Evolutionary conservation across 2,113 vertebrate species (phyloP).

Genomic region (Oryzias melastigma): DNA sequence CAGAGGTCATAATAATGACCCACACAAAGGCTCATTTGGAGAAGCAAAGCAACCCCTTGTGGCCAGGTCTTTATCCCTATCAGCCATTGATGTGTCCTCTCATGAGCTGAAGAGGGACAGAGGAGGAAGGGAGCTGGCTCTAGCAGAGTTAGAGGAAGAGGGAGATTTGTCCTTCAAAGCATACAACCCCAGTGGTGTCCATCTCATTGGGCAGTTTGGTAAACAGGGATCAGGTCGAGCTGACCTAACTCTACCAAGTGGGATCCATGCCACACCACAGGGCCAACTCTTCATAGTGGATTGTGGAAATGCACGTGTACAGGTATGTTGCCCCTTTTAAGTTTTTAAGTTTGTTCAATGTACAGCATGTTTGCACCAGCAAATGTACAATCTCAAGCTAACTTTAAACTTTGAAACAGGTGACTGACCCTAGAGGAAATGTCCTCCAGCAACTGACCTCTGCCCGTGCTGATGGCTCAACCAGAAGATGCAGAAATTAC

Average conservation of each 20-base stretch:
- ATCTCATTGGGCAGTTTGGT: constrained; percentile 75
- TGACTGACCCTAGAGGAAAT: constrained; percentile 72
- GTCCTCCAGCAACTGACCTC: constrained; percentile 76
- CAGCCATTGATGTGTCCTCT: constrained; percentile 59
- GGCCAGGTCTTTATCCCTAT: constrained; percentile 66
- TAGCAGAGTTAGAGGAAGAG: constrained; percentile 60
- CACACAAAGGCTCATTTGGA: constrained; percentile 16
- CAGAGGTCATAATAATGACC: constrained; percentile 26
- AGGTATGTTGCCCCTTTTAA: constrained; percentile 51
- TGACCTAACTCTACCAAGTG: constrained; percentile 79
- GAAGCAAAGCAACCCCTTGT: constrained; percentile 27
- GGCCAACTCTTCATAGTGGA: constrained; percentile 81
- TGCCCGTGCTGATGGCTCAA: constrained; percentile 40
- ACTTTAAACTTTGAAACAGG: constrained; percentile 54
- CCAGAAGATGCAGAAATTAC: constrained; percentile 71
- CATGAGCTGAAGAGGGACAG: constrained; percentile 47
- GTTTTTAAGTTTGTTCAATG: background rate
- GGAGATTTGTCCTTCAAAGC: constrained; percentile 14
- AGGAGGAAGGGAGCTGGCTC: constrained; percentile 42
- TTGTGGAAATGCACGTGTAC: constrained; percentile 80
- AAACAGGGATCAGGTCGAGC: constrained; percentile 78
- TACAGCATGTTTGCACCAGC: background rate
- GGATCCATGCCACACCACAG: constrained; percentile 69
- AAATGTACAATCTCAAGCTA: constrained; percentile 5
- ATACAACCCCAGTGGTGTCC: constrained; percentile 29